These are phyloP conservation scores for Psephotus haematonotus DNA, from an alignment of 2,113 vertebrate species.

Conservation along the genomic window DNA sequence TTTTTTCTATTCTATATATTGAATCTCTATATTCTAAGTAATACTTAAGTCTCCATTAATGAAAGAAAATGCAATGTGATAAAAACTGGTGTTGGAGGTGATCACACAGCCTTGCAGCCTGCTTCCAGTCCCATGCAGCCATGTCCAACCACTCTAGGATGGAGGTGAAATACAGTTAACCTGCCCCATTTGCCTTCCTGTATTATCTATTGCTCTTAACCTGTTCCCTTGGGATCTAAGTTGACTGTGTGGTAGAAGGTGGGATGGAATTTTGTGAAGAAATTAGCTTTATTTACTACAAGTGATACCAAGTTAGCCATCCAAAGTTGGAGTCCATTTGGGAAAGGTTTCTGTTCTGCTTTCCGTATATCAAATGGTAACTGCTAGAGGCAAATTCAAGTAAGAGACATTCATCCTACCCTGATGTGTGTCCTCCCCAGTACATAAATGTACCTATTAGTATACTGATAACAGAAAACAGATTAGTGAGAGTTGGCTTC, in stretches of 20 bases:
- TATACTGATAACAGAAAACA: not conserved
- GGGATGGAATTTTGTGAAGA: not conserved
- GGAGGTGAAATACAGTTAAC: not conserved
- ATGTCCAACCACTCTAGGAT: not conserved
- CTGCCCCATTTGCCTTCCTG: not conserved
- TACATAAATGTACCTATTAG: not conserved
- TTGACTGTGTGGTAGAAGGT: not conserved
- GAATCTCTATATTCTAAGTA: not conserved
- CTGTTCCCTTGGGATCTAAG: not conserved
- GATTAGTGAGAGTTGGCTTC: not conserved
- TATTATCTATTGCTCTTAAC: not conserved
- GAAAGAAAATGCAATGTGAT: not conserved
- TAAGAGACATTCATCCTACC: not conserved
- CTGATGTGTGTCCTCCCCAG: not conserved
- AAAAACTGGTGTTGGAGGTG: not conserved
- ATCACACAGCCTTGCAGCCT: not conserved
- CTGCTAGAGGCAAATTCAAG: not conserved
- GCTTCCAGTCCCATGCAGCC: not conserved
- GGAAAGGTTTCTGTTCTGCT: slow-evolving; percentile 2
- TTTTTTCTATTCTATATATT: not conserved
- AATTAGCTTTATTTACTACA: not conserved
- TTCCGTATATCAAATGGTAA: not conserved
- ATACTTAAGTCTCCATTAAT: not conserved
- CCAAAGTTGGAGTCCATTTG: not conserved
- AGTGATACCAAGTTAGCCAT: not conserved